Conservation (phyloP, 2,113 vertebrate genomes). For the Sardina pilchardus region DNA sequence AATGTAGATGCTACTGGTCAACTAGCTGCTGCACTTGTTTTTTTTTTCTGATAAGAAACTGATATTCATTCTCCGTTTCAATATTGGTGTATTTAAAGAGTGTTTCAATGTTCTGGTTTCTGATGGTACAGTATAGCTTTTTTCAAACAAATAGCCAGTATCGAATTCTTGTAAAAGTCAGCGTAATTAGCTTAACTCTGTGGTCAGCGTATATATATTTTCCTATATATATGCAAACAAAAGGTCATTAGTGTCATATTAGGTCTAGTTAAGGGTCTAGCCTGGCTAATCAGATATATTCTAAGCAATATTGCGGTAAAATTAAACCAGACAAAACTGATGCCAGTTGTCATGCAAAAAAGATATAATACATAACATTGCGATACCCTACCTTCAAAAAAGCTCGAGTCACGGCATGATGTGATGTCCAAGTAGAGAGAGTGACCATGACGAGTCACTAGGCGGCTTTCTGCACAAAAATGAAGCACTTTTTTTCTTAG, state of each 20-base stretch:
- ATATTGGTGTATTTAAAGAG: conserved; percentile 18
- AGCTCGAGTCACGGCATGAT: conserved; percentile 38
- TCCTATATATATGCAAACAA: neutral
- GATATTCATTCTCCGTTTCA: neutral
- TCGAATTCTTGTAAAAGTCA: conserved; percentile 14
- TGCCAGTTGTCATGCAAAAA: conserved; percentile 18
- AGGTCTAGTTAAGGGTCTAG: neutral
- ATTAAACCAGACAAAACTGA: neutral
- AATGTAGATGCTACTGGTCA: neutral
- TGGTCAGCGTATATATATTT: neutral
- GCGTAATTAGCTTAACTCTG: conserved; percentile 7
- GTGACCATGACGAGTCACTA: conserved; percentile 25
- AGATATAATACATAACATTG: neutral
- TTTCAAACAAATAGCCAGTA: conserved; percentile 4
- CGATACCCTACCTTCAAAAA: conserved; percentile 14
- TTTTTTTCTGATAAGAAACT: conserved; percentile 4
- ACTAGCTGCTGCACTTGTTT: neutral
- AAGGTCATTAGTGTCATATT: conserved; percentile 10
- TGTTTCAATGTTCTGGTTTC: conserved; percentile 16
- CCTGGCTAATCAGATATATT: neutral
- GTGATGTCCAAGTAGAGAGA: conserved; percentile 22
- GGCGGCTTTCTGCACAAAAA: conserved; percentile 68
- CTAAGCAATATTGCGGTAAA: neutral
- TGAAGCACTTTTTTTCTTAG: conserved; percentile 70
- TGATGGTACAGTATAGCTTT: conserved; percentile 12